Percentiles rank a stretch among this genome's conserved stretches.
Evolutionary conservation across 64 coral and sea anemone species (phyloP).

Genomic region (Porites australiensis): DNA sequence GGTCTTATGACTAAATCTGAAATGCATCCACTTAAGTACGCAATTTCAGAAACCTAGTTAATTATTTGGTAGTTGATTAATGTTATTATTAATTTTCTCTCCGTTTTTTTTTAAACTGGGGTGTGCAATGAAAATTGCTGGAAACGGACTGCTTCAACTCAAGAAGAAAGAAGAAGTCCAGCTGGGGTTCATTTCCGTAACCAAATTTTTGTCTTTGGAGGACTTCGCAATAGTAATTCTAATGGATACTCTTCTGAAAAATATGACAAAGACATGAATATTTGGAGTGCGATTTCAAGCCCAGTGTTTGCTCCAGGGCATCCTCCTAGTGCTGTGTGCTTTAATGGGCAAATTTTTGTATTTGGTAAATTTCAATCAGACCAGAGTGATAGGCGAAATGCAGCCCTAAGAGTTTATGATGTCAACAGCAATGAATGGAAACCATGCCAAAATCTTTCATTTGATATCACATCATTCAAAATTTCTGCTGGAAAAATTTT

Average conservation of each 20-base stretch:
- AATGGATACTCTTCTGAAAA: conserved; percentile 33
- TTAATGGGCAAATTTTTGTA: not conserved
- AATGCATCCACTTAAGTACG: too few relatives aligned
- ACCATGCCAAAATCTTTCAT: not conserved
- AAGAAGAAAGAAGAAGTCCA: conserved; percentile 24
- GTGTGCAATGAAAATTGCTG: too few relatives aligned
- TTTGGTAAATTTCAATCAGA: not conserved
- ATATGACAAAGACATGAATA: conserved; percentile 26
- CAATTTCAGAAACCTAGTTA: too few relatives aligned
- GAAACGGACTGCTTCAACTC: conserved; percentile 39
- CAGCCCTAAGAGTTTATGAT: not conserved
- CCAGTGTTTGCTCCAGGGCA: conserved; percentile 34
- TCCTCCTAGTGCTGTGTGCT: not conserved
- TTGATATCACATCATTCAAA: not conserved
- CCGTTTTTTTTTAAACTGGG: too few relatives aligned
- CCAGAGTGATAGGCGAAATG: not conserved
- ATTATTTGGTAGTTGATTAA: too few relatives aligned
- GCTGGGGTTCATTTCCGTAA: conserved; percentile 37
- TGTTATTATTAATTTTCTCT: too few relatives aligned
- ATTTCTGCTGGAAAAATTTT: not conserved
- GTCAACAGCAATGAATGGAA: not conserved
- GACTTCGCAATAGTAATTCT: not conserved
- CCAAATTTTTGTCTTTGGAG: conserved; percentile 67
- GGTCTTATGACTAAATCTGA: too few relatives aligned
- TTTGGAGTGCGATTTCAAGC: not conserved